Percentiles rank a stretch among this genome's conserved stretches.
Conservation (phyloP, 2,113 vertebrate genomes). For the Actenoides lindsayi region DNA sequence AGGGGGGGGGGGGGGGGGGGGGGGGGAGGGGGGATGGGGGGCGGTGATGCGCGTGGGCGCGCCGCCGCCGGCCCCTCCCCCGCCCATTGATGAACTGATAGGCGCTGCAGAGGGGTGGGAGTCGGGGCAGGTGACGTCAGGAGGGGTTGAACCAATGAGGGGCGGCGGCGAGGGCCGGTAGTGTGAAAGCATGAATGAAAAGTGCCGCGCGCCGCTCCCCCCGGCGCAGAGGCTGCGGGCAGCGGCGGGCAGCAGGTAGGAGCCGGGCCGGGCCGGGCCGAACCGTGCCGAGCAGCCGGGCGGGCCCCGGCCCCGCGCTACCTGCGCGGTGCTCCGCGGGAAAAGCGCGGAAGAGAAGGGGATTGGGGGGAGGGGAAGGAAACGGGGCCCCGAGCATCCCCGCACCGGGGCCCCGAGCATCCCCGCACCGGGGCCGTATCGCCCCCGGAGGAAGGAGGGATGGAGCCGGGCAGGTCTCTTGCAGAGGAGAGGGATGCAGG, state of each 20-base stretch:
- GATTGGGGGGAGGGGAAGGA: background rate
- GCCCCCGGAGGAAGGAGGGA: background rate
- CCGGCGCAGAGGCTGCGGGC: conserved; percentile 48
- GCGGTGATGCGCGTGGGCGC: background rate
- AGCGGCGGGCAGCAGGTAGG: background rate
- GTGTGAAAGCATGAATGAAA: conserved; percentile 67
- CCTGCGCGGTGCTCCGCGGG: background rate
- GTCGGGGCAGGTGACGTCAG: conserved; percentile 36
- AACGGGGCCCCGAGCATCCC: background rate
- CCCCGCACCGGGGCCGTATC: background rate
- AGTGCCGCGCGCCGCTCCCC: conserved; percentile 40
- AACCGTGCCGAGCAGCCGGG: background rate
- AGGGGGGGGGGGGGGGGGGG: background rate
- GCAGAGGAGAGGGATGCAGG: background rate
- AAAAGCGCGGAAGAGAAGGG: background rate
- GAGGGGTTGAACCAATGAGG: background rate
- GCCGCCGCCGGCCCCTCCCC: background rate
- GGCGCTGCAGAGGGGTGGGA: conserved; percentile 14
- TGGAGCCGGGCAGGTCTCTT: background rate
- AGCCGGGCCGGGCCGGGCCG: background rate
- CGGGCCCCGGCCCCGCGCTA: background rate
- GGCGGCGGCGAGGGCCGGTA: conserved; percentile 19
- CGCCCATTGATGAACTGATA: background rate
- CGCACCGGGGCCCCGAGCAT: background rate
- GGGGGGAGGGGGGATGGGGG: background rate